Conservation (phyloP, 2,797 vertebrate genomes). For the Scolopax rusticola region DNA sequence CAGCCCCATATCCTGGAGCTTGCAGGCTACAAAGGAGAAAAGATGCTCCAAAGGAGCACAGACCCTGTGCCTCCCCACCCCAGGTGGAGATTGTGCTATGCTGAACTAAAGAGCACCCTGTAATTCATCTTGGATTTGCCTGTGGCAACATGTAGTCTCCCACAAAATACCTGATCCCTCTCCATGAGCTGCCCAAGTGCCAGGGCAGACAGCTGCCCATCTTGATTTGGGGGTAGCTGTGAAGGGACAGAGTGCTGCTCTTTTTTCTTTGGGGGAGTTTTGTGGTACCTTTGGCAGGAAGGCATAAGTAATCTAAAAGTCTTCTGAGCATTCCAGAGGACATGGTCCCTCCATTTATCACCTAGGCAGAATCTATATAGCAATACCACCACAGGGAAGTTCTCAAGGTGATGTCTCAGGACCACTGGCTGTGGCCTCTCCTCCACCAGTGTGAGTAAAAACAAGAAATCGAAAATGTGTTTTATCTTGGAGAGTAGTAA, state of each 20-base stretch:
- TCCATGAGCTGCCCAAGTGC: rapidly evolving
- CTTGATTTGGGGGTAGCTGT: not conserved
- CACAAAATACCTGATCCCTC: not conserved
- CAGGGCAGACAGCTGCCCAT: not conserved
- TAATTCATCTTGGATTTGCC: not conserved
- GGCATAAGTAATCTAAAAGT: not conserved
- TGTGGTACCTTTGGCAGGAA: not conserved
- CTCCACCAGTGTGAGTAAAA: not conserved
- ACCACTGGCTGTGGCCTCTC: not conserved
- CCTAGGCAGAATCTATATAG: not conserved
- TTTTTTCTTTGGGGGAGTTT: not conserved
- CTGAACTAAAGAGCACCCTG: not conserved
- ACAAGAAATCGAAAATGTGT: not conserved
- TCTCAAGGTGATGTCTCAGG: not conserved
- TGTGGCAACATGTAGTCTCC: not conserved
- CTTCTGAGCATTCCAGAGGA: not conserved
- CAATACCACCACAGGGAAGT: not conserved
- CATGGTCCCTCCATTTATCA: not conserved
- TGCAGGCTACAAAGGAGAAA: not conserved
- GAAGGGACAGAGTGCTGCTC: not conserved
- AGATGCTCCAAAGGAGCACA: not conserved
- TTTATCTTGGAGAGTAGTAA: not conserved
- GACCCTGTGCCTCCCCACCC: not conserved
- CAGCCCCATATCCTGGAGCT: not conserved
- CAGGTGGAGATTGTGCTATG: not conserved